Evolutionary conservation across 2,113 vertebrate species (phyloP), one percentile per base, ranked within the genome.

Genomic region (Eubucco bourcierii): DNA sequence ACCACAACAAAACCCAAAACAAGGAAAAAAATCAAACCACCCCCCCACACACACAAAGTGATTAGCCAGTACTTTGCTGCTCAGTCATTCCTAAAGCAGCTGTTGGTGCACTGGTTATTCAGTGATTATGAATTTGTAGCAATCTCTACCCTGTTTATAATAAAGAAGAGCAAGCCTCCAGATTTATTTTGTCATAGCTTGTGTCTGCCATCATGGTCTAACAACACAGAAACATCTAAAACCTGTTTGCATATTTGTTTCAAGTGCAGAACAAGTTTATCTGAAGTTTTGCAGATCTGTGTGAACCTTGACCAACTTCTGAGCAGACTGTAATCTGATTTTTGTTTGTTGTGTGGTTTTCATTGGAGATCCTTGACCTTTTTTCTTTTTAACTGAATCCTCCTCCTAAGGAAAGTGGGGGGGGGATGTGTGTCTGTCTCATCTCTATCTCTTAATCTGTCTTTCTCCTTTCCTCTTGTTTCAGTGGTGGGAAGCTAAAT

Each of bases 321-420:
- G 68, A 75, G 66, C 47, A 50, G 87, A 33, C 47, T 59, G 19
- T 93, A 70, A 76, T 76, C 83, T 78, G 77, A 44, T 63, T 90
- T 96, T 80, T 90, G 70, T 81, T 87, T 73, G 77, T 76, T 83
- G 64, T 31, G 53, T 90, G 66, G 53, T 84, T 91, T 94, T 91
- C 67, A 70, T 88, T 84, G 80, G 74, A 79, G 73, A 83, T 94
- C 82, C 33, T 83, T 63, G 65, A 61, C 41, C 41, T 33, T 16
- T n/a, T 20, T 37, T 34, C 20, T 15, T 93, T 93, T 85, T 53
- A 72, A 67, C 23, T 12, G 27, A 91, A 76, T 61, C 0, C 0
- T 84, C 80, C 67, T 53, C 81, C 5, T 3, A 15, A 58, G 17
- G 39, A 12, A 15, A 27, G 9, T 14, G 10, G 10, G 21, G 28